These are phyloP conservation scores for Siphamia tubifer DNA, from an alignment of 2,113 vertebrate genomes.

Conservation along the genomic window DNA sequence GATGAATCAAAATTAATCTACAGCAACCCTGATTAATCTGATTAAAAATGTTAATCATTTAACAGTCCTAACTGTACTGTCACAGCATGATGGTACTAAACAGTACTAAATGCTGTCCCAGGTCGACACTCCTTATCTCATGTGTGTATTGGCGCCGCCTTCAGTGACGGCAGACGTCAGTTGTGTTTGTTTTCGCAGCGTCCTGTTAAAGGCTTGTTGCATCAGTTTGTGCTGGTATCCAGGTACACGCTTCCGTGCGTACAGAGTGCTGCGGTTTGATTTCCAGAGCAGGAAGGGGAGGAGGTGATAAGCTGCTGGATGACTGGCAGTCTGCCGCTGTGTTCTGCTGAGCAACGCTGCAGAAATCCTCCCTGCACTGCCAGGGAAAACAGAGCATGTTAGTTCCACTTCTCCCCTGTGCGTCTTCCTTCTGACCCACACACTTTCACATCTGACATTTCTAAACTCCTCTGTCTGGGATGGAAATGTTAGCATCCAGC, in stretches of 20 bases:
- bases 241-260: background rate
- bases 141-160: no score
- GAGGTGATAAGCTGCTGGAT: slow-evolving; percentile 25
- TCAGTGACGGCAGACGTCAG: no score
- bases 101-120: no score
- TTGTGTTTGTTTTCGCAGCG: no score
- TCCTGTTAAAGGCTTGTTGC: no score
- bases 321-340: slow-evolving; percentile 28
- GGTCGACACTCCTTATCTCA: no score
- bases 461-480: background rate
- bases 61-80: no score
- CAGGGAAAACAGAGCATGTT: slow-evolving; percentile 51
- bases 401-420: slow-evolving; percentile 32
- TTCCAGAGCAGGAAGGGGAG: background rate
- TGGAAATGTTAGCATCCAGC: slow-evolving; percentile 38
- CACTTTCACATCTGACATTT: background rate
- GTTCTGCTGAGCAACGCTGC: slow-evolving; percentile 41
- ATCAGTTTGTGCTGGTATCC: slow-evolving; percentile 1
- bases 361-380: slow-evolving; percentile 13
- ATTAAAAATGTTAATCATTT: no score
- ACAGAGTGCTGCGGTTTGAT: background rate
- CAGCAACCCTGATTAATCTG: no score
- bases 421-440: slow-evolving; percentile 11
- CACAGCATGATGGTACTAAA: no score
- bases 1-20: no score